A percentile compares a stretch with the other conserved stretches of the same genome.
Evolutionary conservation across 2,888 invertebrate genomes (phyloP).

Genomic region (Nesidiocoris tenuis): DNA sequence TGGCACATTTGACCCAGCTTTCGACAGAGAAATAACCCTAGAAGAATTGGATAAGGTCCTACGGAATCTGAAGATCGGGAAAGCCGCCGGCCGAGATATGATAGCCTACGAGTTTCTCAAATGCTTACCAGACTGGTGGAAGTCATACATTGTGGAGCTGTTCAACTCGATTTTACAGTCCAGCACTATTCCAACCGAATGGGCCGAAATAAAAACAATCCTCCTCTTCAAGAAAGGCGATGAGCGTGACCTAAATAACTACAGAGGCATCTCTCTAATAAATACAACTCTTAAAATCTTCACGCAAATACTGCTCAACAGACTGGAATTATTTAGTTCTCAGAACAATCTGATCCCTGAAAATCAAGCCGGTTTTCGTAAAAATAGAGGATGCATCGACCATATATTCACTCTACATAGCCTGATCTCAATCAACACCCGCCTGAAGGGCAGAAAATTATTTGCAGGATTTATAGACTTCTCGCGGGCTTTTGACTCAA

Average conservation of each 20-base stretch:
- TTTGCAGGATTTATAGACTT: conserved; percentile 6
- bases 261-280: conserved; percentile 12
- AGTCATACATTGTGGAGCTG: too few species aligned
- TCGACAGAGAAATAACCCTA: too few species aligned
- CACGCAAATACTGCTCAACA: neutral
- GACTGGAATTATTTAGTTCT: neutral
- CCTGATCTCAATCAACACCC: neutral
- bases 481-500: neutral
- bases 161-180: too few species aligned
- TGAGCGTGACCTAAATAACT: conserved; percentile 6
- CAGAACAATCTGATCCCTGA: conserved; percentile 12
- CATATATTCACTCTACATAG: conserved; percentile 52
- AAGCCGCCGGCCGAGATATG: too few species aligned
- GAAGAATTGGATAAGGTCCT: too few species aligned
- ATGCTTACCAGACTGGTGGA: too few species aligned
- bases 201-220: too few species aligned
- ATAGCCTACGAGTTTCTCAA: too few species aligned
- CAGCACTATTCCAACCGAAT: too few species aligned
- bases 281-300: conserved; percentile 18
- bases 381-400: conserved; percentile 16
- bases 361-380: conserved; percentile 21
- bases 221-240: conserved; percentile 21
- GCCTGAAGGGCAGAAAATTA: neutral
- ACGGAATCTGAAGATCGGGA: too few species aligned
- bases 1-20: too few species aligned